These are phyloP conservation scores for Aptenodytes patagonicus DNA, from an alignment of 2,113 vertebrate species.

Conservation along the genomic window DNA sequence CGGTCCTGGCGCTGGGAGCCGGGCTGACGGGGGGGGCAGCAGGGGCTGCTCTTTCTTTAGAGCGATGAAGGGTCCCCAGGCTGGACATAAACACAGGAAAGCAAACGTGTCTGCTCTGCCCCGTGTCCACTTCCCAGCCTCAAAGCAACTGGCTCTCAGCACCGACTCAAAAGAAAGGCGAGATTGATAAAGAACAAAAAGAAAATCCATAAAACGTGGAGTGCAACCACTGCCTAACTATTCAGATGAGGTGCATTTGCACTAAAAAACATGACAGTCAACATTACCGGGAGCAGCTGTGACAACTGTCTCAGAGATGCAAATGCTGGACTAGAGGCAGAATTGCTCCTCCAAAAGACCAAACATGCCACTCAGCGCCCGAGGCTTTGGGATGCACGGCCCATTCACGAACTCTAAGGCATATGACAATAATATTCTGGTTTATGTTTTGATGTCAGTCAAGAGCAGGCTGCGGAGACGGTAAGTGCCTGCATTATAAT, in stretches of 20 bases:
- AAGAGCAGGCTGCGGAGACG: neutral
- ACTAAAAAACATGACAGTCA: neutral
- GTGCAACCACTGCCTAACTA: neutral
- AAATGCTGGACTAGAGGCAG: slow-evolving; percentile 34
- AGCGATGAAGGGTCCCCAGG: neutral
- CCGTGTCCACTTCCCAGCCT: neutral
- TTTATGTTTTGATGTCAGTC: slow-evolving; percentile 28
- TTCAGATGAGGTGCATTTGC: neutral
- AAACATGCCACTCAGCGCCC: neutral
- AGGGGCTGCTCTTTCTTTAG: neutral
- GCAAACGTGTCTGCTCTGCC: neutral
- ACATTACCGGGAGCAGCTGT: neutral
- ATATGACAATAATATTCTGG: slow-evolving; percentile 16
- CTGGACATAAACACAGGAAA: neutral
- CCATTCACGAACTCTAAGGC: slow-evolving; percentile 33
- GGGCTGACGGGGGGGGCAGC: neutral
- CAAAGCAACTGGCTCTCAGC: neutral
- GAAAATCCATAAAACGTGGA: neutral
- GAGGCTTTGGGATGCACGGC: neutral
- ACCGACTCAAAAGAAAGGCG: neutral
- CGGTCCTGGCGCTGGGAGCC: neutral
- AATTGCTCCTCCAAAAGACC: slow-evolving; percentile 41
- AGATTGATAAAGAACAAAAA: neutral
- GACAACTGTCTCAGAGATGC: slow-evolving; percentile 40
- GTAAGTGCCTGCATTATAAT: slow-evolving; percentile 27